Percentiles rank a stretch among this genome's conserved stretches.
Evolutionary conservation across 2,888 invertebrate species (phyloP).

Genomic region (Marasmarcha lunaedactyla): DNA sequence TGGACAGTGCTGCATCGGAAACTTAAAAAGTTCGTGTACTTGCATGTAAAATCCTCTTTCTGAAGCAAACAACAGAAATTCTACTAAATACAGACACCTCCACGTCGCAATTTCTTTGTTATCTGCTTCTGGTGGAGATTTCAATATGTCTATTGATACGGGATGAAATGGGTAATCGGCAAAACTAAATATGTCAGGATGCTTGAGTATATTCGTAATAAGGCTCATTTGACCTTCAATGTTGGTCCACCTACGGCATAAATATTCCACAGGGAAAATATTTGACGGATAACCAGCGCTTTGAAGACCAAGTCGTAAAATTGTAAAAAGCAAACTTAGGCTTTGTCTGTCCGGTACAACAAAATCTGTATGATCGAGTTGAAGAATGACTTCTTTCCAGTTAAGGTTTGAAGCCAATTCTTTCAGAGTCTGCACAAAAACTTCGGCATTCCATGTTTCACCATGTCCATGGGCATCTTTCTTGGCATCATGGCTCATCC

Average conservation of each 20-base stretch:
- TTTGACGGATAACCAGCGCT: slow-evolving; percentile 78
- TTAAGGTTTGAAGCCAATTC: slow-evolving; percentile 87
- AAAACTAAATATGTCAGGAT: slow-evolving; percentile 94
- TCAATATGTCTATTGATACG: slow-evolving; percentile 89
- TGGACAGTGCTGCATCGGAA: slow-evolving; percentile 93
- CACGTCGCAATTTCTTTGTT: slow-evolving; percentile 94
- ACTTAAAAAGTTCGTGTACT: slow-evolving; percentile 90
- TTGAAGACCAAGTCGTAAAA: slow-evolving; percentile 84
- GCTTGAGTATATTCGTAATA: slow-evolving; percentile 86
- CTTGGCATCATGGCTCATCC: slow-evolving; percentile 68
- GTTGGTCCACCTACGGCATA: slow-evolving; percentile 94
- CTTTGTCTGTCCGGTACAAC: slow-evolving; percentile 88
- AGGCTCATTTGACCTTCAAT: slow-evolving; percentile 93
- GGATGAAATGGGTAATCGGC: slow-evolving; percentile 91
- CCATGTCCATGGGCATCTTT: slow-evolving; percentile 60
- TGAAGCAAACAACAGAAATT: slow-evolving; percentile 86
- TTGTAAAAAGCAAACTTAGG: slow-evolving; percentile 84
- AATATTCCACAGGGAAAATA: slow-evolving; percentile 87
- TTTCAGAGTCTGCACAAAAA: slow-evolving; percentile 92
- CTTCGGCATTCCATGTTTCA: slow-evolving; percentile 91
- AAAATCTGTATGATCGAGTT: slow-evolving; percentile 93
- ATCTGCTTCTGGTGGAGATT: slow-evolving; percentile 94
- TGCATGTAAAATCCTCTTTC: slow-evolving; percentile 87
- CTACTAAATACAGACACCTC: slow-evolving; percentile 93
- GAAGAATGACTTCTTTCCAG: slow-evolving; percentile 93